phyloP scores from a whole-genome alignment of 2,888 invertebrate genomes.

The Spodoptera picta region DNA sequence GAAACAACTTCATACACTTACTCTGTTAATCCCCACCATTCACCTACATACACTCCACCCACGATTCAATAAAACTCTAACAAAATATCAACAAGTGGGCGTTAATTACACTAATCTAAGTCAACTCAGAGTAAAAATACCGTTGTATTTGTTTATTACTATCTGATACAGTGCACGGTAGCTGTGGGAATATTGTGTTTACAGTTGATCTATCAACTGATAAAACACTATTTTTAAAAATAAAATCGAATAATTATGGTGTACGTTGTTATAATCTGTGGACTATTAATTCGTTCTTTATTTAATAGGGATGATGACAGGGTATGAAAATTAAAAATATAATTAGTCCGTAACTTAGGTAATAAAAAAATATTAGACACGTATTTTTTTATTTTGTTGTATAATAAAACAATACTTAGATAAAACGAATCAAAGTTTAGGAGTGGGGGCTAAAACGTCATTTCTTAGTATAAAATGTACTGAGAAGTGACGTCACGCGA shows the following conservation, averaged over 20 bases:
- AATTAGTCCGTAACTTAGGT: no score
- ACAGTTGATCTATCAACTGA: constrained; percentile 59
- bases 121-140: constrained; percentile 67
- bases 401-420: no score
- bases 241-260: constrained; percentile 27
- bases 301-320: no score
- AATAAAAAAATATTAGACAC: no score
- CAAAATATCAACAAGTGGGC: constrained; percentile 62
- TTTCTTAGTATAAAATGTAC: no score
- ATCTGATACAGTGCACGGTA: constrained; percentile 67
- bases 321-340: no score
- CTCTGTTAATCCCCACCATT: constrained; percentile 18
- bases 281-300: constrained; percentile 16
- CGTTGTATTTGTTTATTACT: constrained; percentile 70
- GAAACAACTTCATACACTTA: constrained; percentile 5
- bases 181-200: constrained; percentile 59
- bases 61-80: constrained; percentile 48
- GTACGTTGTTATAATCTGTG: constrained; percentile 27
- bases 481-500: no score
- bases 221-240: constrained; percentile 52
- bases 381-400: no score
- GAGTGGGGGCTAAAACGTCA: no score
- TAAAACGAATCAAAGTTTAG: no score
- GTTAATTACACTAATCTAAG: constrained; percentile 72
- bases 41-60: constrained; percentile 36